Percentiles rank a stretch among this genome's conserved stretches.
Evolutionary conservation across 2,888 invertebrate species (phyloP).

Genomic region (Platycheirus rosarum): DNA sequence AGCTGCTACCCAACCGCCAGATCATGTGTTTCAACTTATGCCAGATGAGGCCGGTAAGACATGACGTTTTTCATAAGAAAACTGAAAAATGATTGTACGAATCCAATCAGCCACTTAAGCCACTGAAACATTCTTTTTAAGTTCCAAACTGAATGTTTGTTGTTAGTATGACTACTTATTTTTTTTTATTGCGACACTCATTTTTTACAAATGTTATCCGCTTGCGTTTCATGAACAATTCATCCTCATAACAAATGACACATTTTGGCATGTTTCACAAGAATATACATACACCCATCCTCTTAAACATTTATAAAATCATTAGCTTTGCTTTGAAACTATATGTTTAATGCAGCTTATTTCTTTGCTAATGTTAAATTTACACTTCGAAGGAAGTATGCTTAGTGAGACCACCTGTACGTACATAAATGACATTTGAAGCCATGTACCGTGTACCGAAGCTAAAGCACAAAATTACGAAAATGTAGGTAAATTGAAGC

Average conservation of each 20-base stretch:
- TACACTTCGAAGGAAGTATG: neutral
- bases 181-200: constrained; percentile 8
- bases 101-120: too few relatives aligned
- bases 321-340: constrained; percentile 43
- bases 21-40: constrained; percentile 87
- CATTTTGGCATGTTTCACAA: constrained; percentile 60
- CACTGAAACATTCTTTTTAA: constrained; percentile 34
- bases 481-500: too few relatives aligned
- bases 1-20: constrained; percentile 86
- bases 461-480: too few relatives aligned
- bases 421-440: too few relatives aligned
- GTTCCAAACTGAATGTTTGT: constrained; percentile 18
- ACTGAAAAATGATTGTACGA: constrained; percentile 59
- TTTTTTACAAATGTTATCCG: constrained; percentile 20
- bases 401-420: too few relatives aligned
- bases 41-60: constrained; percentile 89
- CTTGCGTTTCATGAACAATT: constrained; percentile 50
- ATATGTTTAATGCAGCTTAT: constrained; percentile 12
- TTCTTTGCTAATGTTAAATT: constrained; percentile 1
- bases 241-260: constrained; percentile 60
- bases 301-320: constrained; percentile 42
- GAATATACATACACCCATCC: constrained; percentile 17
- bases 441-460: too few relatives aligned
- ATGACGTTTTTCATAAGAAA: constrained; percentile 25
- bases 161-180: too few relatives aligned